Evolutionary conservation across 2,888 invertebrate genomes (phyloP), one percentile per base, ranked within the genome.

Genomic region (Coelinius sp.): DNA sequence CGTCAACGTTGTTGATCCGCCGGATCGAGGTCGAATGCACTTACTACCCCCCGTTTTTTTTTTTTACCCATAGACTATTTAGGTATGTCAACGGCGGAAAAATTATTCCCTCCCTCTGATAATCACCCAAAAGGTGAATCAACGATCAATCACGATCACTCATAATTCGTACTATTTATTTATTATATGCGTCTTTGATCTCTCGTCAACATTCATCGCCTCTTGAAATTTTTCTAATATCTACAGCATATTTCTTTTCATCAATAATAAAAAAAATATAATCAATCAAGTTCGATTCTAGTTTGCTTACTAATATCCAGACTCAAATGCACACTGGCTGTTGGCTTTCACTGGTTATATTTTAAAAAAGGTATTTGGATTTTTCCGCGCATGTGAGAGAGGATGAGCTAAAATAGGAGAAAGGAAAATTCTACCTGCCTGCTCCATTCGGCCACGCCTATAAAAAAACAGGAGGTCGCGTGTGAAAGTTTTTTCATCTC

Each of bases 391-490:
- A 25, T 59, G 20, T n/a, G n/a, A n/a, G n/a, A n/a, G n/a, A 38
- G 12, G 27, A 44, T 44, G 31, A 25, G 17, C 17, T 56, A 8
- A 14, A 17, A 46, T 46, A n/a, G 25, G 24, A 44, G 62, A 46
- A 22, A 63, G 35, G 35, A 69, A 69, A 14, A 76, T 76, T 74
- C 78, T 82, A 82, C 80, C 82, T 81, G 82, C 76, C 65, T n/a
- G n/a, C n/a, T n/a, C n/a, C n/a, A 74, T 68, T 67, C 71, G 64
- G 71, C 83, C 82, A 82, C 82, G 81, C 82, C 82, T 64, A 77
- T 78, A 69, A 73, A 63, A 41, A 44, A 24, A 38, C 24, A 46
- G 52, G 41, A 63, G 22, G 27, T 68, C 24, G 35, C 79, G 82
- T 82, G 83, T 82, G 82, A 81, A 81, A 81, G 81, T 81, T 76